Conservation (phyloP, 2,113 vertebrate species). For the Apteryx owenii region DNA sequence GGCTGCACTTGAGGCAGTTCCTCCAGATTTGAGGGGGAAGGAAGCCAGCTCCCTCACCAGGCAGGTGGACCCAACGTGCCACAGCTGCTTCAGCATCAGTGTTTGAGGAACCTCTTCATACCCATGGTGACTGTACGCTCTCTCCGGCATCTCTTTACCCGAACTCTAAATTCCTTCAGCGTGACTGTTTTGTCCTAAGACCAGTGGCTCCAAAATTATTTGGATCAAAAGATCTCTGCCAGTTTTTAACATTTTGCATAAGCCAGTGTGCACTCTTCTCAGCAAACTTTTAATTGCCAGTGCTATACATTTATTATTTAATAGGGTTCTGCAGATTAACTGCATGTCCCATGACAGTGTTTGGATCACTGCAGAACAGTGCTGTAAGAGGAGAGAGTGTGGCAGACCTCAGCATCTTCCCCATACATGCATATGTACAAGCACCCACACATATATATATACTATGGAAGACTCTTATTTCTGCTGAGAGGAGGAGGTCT, state of each 20-base stretch:
- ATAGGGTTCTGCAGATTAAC: background rate
- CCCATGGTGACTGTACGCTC: background rate
- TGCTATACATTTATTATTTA: background rate
- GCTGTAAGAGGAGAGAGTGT: background rate
- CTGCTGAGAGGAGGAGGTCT: background rate
- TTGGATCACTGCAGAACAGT: background rate
- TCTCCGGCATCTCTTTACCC: background rate
- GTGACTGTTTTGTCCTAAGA: background rate
- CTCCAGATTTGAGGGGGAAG: background rate
- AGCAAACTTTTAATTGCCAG: background rate
- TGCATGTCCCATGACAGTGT: background rate
- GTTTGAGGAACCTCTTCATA: background rate
- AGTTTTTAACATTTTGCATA: background rate
- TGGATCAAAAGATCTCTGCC: background rate
- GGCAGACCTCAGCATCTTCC: background rate
- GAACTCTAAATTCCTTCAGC: background rate
- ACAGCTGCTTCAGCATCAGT: background rate
- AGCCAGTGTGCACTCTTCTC: background rate
- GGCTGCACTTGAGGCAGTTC: background rate
- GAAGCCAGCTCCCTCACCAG: too few species aligned
- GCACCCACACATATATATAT: accelerated
- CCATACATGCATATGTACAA: accelerated
- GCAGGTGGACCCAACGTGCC: background rate
- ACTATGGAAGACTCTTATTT: background rate
- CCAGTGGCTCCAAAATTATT: background rate